Conservation (phyloP, 2,888 invertebrate species). For the Hylaea fasciaria region DNA sequence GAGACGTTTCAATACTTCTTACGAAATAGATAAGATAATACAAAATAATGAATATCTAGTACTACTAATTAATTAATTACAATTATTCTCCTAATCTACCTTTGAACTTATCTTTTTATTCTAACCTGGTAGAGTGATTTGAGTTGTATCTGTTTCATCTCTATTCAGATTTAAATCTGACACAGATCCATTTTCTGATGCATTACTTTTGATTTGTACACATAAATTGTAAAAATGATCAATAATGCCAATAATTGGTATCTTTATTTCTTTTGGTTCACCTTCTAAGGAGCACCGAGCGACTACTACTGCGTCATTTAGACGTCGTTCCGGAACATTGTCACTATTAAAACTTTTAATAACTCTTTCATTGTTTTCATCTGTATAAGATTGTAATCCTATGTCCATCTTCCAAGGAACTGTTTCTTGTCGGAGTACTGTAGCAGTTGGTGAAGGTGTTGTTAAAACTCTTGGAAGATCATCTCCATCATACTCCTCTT, state of each 20-base stretch:
- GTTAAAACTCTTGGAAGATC: background rate
- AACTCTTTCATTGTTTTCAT: constrained; percentile 55
- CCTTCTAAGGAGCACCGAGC: constrained; percentile 53
- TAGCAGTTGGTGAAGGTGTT: background rate
- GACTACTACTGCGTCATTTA: constrained; percentile 50
- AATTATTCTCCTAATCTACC: no score
- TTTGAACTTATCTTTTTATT: no score
- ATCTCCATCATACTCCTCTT: background rate
- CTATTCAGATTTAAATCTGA: constrained; percentile 5
- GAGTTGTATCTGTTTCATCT: background rate
- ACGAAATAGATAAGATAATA: no score
- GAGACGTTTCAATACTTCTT: no score
- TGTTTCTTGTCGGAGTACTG: constrained; percentile 1
- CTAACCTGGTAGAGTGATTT: constrained; percentile 10
- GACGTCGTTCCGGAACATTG: constrained; percentile 37
- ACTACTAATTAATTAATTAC: no score
- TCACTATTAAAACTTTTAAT: constrained; percentile 56
- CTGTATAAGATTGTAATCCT: constrained; percentile 59
- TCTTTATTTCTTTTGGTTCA: constrained; percentile 51
- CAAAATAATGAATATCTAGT: no score
- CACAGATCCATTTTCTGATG: constrained; percentile 3
- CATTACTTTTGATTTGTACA: constrained; percentile 49
- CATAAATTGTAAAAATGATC: constrained; percentile 56
- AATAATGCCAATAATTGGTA: no score
- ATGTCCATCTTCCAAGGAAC: constrained; percentile 50